A percentile compares a stretch with the other conserved stretches of the same genome.
Conservation (phyloP, 2,888 invertebrate species). For the Apodemia zela region DNA sequence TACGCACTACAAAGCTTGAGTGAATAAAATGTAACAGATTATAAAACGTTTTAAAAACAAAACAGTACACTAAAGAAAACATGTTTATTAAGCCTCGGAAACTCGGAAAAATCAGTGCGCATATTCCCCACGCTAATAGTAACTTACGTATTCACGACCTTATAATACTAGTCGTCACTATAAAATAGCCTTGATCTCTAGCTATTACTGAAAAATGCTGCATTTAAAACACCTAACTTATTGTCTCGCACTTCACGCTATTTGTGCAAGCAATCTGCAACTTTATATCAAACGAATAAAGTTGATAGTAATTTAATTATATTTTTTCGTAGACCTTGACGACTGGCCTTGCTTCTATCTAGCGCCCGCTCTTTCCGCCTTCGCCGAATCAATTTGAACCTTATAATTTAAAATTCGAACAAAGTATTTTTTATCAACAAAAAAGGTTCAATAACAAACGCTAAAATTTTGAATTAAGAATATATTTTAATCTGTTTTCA, state of each 20-base stretch:
- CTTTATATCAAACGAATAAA: conserved; percentile 40
- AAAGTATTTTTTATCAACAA: conserved; percentile 35
- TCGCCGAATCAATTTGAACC: conserved; percentile 73
- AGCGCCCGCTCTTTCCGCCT: conserved; percentile 78
- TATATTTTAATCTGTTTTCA: not conserved
- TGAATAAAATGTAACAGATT: not conserved
- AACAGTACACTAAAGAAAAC: not conserved
- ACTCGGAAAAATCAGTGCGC: conserved; percentile 18
- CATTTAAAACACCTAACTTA: conserved; percentile 68
- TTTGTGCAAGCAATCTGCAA: conserved; percentile 37
- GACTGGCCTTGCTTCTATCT: conserved; percentile 72
- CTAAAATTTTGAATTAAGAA: conserved; percentile 9
- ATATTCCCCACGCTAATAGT: conserved; percentile 26
- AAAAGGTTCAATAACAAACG: conserved; percentile 16
- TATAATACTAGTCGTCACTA: conserved; percentile 33
- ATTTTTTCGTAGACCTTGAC: conserved; percentile 60
- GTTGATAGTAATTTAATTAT: conserved; percentile 39
- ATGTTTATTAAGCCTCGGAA: not conserved
- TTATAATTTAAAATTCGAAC: conserved; percentile 56
- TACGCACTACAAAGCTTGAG: no score
- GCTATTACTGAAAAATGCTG: conserved; percentile 76
- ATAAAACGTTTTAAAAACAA: not conserved
- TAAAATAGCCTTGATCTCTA: conserved; percentile 69
- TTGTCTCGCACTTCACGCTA: conserved; percentile 56
- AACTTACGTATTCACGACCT: conserved; percentile 29